phyloP scores from a whole-genome alignment of 2,113 vertebrate species.

The Excalfactoria chinensis region DNA sequence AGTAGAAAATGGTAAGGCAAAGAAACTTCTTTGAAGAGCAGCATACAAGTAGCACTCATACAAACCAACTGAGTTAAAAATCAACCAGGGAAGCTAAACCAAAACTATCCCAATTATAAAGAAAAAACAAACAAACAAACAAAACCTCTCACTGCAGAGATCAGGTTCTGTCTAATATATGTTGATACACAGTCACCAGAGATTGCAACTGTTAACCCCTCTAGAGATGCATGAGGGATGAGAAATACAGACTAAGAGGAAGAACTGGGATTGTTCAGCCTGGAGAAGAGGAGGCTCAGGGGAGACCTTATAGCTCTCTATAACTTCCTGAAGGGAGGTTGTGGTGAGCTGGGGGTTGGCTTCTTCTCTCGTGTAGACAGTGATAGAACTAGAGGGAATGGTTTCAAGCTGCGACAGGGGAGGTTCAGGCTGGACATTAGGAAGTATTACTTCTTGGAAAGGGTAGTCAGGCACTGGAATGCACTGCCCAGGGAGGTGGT shows the following conservation, averaged over 20 bases:
- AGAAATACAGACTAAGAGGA: neutral
- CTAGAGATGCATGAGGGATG: rapidly evolving
- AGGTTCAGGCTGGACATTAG: too few species aligned
- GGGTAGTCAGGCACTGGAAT: too few species aligned
- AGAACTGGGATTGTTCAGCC: too few species aligned
- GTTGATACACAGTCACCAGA: neutral
- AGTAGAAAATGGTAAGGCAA: neutral
- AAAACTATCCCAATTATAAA: neutral
- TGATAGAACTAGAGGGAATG: too few species aligned
- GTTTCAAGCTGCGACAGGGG: too few species aligned
- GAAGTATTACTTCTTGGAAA: too few species aligned
- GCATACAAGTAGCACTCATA: neutral
- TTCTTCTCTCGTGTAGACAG: too few species aligned
- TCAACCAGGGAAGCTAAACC: neutral
- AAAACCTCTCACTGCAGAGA: neutral
- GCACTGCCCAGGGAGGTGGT: too few species aligned
- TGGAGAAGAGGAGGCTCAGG: too few species aligned
- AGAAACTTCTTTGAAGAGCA: rapidly evolving
- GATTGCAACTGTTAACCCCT: neutral
- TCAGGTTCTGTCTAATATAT: neutral
- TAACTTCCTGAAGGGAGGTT: too few species aligned
- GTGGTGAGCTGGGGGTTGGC: too few species aligned
- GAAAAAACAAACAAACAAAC: neutral
- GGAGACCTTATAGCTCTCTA: too few species aligned
- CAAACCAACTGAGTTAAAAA: neutral